Evolutionary conservation across 30 jellyfish, hydroid and myxozoan genomes (phyloP), one percentile per base, ranked within the genome.

Genomic region (Clytia hemisphaerica): DNA sequence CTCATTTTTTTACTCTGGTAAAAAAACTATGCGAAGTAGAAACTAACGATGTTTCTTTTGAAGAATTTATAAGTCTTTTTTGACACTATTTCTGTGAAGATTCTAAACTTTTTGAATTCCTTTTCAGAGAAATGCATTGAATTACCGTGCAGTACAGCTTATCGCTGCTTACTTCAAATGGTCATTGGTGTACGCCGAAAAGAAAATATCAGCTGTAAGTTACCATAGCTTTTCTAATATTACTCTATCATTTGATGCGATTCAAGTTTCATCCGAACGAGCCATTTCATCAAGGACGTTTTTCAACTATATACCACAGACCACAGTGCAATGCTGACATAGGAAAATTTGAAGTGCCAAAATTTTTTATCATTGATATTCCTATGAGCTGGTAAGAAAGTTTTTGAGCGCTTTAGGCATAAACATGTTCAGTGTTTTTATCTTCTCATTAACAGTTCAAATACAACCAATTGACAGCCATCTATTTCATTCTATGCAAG

Each of bases 401-500:
- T n/a, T n/a, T n/a, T n/a, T n/a, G 37, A 28, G 16, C 25, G 37
- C 18, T 7, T n/a, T 32, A n/a, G 10, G 32, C 44, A 21, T 0
- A 21, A 9, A 9, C 0, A 12, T 21, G 30, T 48, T 32, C 26
- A 15, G 21, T 4, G 31, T 6, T 32, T 62, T 4, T 62, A 4
- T 32, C 36, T 32, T 65, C 42, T 3, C 42, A 9, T 2, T 37
- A 35, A 10, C 26, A 65, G 78, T 42, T 65, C 2, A 65, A 36
- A 16, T 65, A 65, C 38, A 37, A 65, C 67, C 71, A 65, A 33
- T 32, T 34, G 61, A 65, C 78, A 32, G 73, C 78, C 16, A 16
- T 65, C 19, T 65, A 65, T 48, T 48, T 65, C 18, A 9, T 65
- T 2, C 34, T 65, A 37, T 65, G 78, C 40, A 65, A 37, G n/a